phyloP scores from a whole-genome alignment of 2,888 invertebrate genomes.

The Epiperipatus broadwayi region DNA sequence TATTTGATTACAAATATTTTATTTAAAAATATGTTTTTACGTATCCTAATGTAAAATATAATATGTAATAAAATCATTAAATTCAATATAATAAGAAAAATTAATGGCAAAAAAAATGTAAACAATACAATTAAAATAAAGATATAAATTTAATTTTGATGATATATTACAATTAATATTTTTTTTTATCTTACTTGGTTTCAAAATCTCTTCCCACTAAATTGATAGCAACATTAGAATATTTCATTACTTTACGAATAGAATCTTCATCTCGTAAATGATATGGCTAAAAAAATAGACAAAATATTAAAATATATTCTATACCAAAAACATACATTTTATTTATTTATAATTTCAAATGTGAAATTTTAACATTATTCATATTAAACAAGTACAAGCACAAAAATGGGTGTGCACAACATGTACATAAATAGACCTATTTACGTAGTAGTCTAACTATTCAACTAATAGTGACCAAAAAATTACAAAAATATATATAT shows the following conservation, averaged over 20 bases:
- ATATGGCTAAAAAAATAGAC: constrained; percentile 42
- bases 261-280: constrained; percentile 65
- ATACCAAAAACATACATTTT: neutral
- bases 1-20: too few species aligned
- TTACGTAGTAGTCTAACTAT: too few species aligned
- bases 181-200: constrained; percentile 39
- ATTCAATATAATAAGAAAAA: neutral
- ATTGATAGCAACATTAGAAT: constrained; percentile 94
- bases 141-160: too few species aligned
- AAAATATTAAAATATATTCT: too few species aligned
- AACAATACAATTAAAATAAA: neutral
- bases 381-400: too few species aligned
- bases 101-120: neutral
- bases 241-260: constrained; percentile 57
- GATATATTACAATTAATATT: neutral
- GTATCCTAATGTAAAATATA: neutral
- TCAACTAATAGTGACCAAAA: too few species aligned
- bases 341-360: too few species aligned
- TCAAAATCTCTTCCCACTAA: constrained; percentile 76
- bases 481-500: too few species aligned
- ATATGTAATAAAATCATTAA: neutral
- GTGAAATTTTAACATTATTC: too few species aligned
- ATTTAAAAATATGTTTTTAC: too few species aligned
- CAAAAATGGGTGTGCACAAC: too few species aligned
- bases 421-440: too few species aligned